These are phyloP conservation scores for Arenaria interpres DNA, from an alignment of 2,113 vertebrate species.

Conservation along the genomic window DNA sequence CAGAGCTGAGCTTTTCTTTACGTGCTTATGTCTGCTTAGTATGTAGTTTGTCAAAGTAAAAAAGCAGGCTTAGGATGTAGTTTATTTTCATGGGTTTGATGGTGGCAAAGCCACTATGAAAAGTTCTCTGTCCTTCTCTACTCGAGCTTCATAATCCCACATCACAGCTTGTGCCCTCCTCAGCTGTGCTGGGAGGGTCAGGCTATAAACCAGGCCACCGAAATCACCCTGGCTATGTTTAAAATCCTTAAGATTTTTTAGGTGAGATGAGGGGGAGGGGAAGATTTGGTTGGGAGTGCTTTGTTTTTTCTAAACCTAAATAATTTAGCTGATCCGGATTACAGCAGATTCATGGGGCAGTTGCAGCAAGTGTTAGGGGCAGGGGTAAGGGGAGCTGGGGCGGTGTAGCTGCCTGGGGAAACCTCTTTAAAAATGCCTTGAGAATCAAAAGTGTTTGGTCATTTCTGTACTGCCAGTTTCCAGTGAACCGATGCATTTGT, in stretches of 20 bases:
- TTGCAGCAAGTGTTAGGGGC: neutral
- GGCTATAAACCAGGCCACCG: neutral
- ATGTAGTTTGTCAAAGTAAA: neutral
- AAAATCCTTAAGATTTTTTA: neutral
- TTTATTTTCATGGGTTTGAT: neutral
- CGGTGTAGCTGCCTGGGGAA: neutral
- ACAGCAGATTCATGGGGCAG: neutral
- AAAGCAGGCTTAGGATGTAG: neutral
- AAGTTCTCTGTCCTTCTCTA: neutral
- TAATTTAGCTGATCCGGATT: neutral
- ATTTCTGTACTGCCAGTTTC: neutral
- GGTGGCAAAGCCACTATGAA: neutral
- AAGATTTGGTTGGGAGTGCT: neutral
- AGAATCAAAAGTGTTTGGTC: neutral
- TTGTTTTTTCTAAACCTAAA: neutral
- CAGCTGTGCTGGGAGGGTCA: neutral
- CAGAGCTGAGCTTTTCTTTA: slow-evolving; percentile 22
- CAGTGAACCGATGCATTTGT: neutral
- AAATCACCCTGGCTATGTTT: neutral
- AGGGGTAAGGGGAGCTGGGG: neutral
- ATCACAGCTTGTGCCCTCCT: neutral
- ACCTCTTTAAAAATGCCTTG: neutral
- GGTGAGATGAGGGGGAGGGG: neutral
- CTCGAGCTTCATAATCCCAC: neutral
- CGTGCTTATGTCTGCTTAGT: neutral